Evolutionary conservation across 2,113 vertebrate species (phyloP).

Genomic region (Neogale vison): DNA sequence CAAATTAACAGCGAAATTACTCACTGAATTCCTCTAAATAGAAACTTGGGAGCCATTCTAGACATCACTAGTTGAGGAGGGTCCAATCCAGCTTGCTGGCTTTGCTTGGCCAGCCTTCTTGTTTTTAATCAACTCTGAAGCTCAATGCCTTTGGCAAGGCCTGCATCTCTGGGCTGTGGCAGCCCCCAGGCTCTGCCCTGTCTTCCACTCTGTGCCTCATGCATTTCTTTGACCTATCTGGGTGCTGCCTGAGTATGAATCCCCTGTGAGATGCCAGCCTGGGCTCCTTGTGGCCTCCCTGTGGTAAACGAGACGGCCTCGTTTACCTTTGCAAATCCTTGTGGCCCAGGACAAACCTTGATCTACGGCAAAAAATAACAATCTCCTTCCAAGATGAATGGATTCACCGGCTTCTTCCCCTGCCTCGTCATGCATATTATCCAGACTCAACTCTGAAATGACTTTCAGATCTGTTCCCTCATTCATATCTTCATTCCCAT

Average conservation of each 20-base stretch:
- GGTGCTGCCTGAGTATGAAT: background rate
- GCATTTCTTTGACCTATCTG: background rate
- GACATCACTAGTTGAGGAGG: background rate
- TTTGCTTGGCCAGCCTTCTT: background rate
- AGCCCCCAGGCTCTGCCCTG: background rate
- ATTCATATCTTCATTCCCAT: background rate
- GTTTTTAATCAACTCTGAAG: background rate
- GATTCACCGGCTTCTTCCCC: background rate
- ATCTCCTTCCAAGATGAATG: background rate
- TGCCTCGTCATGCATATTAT: background rate
- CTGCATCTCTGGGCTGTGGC: accelerated
- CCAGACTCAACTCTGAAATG: background rate
- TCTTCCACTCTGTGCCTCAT: background rate
- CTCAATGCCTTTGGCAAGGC: background rate
- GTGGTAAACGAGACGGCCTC: background rate
- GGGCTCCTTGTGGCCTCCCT: background rate
- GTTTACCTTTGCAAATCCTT: background rate
- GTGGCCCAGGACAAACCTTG: background rate
- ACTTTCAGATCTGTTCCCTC: background rate
- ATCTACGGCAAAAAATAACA: no score
- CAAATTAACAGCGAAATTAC: background rate
- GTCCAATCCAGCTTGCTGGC: background rate
- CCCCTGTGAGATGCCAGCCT: background rate
- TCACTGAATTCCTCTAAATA: background rate
- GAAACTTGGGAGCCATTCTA: background rate